Evolutionary conservation across 2,113 vertebrate species (phyloP), one percentile per base, ranked within the genome.

Genomic region (Dryoscopus gambensis): DNA sequence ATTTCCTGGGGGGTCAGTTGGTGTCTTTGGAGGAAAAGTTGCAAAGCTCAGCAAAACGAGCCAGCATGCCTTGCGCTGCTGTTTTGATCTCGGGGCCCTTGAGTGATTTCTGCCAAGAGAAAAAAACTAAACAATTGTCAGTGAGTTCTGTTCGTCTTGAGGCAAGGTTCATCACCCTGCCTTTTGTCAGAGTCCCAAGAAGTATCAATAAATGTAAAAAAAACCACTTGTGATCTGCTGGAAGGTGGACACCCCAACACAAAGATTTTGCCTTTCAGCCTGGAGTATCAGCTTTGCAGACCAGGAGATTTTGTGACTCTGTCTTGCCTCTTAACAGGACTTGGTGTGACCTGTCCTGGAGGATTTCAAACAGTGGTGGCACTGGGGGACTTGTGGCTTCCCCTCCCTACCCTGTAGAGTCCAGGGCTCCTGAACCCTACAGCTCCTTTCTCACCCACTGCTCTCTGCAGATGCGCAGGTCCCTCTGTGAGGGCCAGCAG

Each of bases 51-150:
- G 86, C 93, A 75, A 62, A 84, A 74, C 0, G 1, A 74, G 27
- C 46, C 68, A 59, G 82, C 0, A 0, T 63, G 59, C 3, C 0
- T 81, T 74, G 33, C 50, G 25, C 59, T 7, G 2, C 67, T 8
- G 31, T 84, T 86, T 92, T 77, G 68, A 67, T 92, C 64, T 86
- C 31, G 0, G 0, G 42, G 35, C 42, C 42, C 49, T 42, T 31
- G 11, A 40, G 30, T 42, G 22, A 77, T 35, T 44, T 59, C 83
- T 88, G 89, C 68, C 67, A 84, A 84, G 39, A 76, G 25, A 67
- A 63, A 87, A 87, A 84, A 77, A 70, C 3, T 7, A 22, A 59
- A 56, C 6, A 47, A 24, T 73, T 59, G 13, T 74, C 42, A 46
- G 40, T 37, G 50, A 56, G 63, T 73, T 68, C 53, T 42, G 49